Evolutionary conservation across 2,888 invertebrate genomes (phyloP).

Genomic region (Tillus elongatus): DNA sequence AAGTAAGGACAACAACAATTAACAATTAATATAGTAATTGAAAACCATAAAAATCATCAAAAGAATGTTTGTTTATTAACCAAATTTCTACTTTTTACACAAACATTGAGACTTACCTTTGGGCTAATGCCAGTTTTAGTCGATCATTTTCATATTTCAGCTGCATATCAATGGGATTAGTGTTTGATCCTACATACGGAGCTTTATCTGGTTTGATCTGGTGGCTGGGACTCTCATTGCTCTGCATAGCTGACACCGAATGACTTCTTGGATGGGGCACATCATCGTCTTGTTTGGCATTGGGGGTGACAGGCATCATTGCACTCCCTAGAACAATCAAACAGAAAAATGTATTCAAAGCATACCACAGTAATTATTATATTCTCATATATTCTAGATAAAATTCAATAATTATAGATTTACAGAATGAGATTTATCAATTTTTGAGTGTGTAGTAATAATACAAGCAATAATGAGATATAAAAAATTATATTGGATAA

Average conservation of each 20-base stretch:
- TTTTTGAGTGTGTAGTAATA: too few species aligned
- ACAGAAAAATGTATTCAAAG: background rate
- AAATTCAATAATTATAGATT: too few species aligned
- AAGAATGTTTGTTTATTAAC: too few species aligned
- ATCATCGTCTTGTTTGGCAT: constrained; percentile 34
- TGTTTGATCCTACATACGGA: constrained; percentile 22
- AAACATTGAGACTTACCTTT: constrained; percentile 58
- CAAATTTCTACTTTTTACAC: too few species aligned
- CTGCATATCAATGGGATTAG: constrained; percentile 62
- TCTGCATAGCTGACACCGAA: constrained; percentile 50
- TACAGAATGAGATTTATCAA: too few species aligned
- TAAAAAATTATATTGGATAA: too few species aligned
- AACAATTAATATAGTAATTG: too few species aligned
- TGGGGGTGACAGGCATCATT: constrained; percentile 34
- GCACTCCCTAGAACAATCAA: constrained; percentile 24
- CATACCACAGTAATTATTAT: too few species aligned
- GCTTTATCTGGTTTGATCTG: constrained; percentile 41
- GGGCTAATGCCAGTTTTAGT: constrained; percentile 87
- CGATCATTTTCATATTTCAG: constrained; percentile 95
- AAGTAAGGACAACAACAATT: too few species aligned
- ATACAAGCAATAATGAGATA: too few species aligned
- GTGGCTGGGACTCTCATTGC: constrained; percentile 58
- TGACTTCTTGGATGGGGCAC: constrained; percentile 54
- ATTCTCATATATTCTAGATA: too few species aligned
- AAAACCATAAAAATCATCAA: too few species aligned